phyloP scores from a whole-genome alignment of 2,113 vertebrate species.

The Australoheros scitulus region DNA sequence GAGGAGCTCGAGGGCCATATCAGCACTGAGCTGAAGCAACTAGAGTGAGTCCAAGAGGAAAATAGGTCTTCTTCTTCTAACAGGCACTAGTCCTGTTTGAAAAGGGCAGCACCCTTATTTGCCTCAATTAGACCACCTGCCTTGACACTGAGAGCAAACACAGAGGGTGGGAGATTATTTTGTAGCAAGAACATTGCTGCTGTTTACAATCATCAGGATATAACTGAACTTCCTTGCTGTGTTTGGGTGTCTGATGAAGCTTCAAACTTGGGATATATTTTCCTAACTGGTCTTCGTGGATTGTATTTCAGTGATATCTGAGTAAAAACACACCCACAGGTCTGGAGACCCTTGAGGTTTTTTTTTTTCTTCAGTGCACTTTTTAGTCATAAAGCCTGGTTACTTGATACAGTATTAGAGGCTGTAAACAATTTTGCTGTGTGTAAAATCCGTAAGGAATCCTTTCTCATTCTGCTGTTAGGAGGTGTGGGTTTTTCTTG shows the following conservation, averaged over 20 bases:
- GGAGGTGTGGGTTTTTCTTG: constrained; percentile 1
- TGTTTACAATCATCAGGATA: neutral
- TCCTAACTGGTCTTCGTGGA: neutral
- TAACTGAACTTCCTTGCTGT: neutral
- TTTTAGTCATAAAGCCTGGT: neutral
- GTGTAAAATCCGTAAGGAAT: neutral
- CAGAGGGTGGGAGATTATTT: neutral
- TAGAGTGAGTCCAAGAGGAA: constrained; percentile 79
- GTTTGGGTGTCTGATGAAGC: neutral
- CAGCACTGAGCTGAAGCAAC: constrained; percentile 69
- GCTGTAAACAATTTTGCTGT: neutral
- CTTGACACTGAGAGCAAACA: neutral
- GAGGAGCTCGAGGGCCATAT: constrained; percentile 75
- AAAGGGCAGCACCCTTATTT: neutral
- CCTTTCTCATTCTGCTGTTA: neutral
- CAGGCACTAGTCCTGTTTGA: neutral
- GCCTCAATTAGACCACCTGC: neutral
- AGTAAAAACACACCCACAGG: neutral
- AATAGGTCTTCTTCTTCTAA: constrained; percentile 25
- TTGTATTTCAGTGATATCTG: neutral
- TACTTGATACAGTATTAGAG: neutral
- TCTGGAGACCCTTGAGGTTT: neutral
- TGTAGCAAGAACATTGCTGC: neutral
- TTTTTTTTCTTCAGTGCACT: neutral
- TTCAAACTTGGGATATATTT: neutral